These are phyloP conservation scores for Capitulum mitella DNA, from an alignment of 2,888 invertebrate species.

Conservation along the genomic window DNA sequence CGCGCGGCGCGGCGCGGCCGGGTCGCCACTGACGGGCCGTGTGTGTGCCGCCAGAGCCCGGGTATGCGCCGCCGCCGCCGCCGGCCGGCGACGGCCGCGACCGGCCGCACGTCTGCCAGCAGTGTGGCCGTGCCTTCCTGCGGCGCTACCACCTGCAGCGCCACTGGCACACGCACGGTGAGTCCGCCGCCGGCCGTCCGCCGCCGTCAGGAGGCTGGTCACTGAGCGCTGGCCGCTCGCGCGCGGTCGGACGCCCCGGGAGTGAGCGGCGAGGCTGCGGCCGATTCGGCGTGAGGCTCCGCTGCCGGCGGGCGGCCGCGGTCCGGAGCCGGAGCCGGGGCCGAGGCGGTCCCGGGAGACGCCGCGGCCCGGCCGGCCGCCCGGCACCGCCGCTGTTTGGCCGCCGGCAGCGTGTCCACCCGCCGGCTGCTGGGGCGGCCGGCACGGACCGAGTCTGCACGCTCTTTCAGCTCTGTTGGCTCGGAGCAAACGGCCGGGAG, in stretches of 20 bases:
- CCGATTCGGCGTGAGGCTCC: neutral
- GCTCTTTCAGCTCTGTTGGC: no score
- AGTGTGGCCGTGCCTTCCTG: slow-evolving; percentile 15
- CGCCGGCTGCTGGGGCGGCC: no score
- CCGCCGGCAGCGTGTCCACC: no score
- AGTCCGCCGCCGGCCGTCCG: neutral
- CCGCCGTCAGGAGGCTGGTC: neutral
- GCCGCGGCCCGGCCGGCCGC: no score
- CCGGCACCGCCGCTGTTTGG: no score
- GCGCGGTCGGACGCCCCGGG: neutral
- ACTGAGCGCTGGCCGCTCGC: neutral
- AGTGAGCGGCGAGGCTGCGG: neutral
- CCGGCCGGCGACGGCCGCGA: neutral
- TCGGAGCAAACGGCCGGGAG: no score
- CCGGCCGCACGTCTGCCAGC: slow-evolving; percentile 18
- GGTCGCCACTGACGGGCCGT: neutral
- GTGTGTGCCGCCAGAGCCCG: slow-evolving; percentile 23
- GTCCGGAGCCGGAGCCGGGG: no score
- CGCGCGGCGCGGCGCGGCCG: no score
- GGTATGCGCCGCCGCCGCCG: slow-evolving; percentile 6
- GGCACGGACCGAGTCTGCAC: no score
- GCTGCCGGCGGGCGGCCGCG: neutral
- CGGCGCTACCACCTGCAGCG: slow-evolving; percentile 25
- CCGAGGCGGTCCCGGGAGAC: no score
- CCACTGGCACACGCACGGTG: slow-evolving; percentile 17